These are phyloP conservation scores for Tridacna gigas DNA, from an alignment of 2,888 invertebrate species.

Conservation along the genomic window DNA sequence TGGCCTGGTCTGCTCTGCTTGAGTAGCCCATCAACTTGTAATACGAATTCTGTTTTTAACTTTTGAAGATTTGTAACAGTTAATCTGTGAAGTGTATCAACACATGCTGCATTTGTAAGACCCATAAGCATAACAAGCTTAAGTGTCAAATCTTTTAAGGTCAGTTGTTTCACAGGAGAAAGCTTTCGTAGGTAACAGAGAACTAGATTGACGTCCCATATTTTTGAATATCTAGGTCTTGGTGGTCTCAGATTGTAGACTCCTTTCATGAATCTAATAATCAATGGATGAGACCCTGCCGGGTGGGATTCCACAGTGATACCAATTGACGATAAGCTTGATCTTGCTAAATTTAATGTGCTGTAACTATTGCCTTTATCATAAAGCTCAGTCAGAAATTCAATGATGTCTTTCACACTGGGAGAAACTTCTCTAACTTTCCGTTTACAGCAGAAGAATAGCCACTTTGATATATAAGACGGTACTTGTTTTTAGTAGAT, in stretches of 20 bases:
- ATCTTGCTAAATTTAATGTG: conserved; percentile 30
- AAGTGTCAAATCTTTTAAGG: conserved; percentile 38
- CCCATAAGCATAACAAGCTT: conserved; percentile 43
- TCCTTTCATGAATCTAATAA: no score
- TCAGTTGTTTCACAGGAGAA: conserved; percentile 2
- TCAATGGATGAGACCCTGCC: conserved; percentile 23
- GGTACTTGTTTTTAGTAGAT: conserved; percentile 28
- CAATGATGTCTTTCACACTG: conserved; percentile 17
- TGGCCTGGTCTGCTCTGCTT: conserved; percentile 4
- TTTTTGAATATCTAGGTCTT: conserved; percentile 3
- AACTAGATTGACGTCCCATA: conserved; percentile 21
- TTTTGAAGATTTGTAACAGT: not conserved
- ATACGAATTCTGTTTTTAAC: not conserved
- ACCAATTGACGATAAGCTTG: conserved; percentile 29
- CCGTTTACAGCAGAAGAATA: conserved; percentile 32
- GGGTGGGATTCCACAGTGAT: not conserved
- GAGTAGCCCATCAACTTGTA: no score
- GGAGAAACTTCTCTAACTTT: conserved; percentile 29
- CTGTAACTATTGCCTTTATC: conserved; percentile 29
- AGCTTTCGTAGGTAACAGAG: conserved; percentile 14
- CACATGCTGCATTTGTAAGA: conserved; percentile 16
- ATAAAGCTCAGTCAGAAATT: conserved; percentile 37
- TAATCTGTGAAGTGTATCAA: not conserved
- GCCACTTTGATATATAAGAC: conserved; percentile 32
- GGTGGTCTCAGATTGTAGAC: conserved; percentile 8